Conservation (phyloP, 2,113 vertebrate species). For the Ellobius talpinus region DNA sequence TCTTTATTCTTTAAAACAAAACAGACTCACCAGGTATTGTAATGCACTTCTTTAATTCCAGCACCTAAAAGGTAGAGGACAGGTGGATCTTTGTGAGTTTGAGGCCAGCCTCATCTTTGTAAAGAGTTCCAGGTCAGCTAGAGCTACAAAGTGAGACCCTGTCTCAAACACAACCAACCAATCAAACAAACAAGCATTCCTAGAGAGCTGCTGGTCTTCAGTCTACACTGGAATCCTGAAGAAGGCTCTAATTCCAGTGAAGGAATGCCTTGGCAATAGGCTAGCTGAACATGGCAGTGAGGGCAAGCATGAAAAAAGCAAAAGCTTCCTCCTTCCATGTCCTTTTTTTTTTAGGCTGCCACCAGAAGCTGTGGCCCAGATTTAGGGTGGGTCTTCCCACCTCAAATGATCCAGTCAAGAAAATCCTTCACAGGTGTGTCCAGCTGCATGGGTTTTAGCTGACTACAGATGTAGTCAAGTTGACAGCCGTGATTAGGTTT, state of each 20-base stretch:
- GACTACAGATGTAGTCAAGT: not conserved
- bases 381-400: not conserved
- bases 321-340: not conserved
- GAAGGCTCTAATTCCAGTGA: not conserved
- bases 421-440: not conserved
- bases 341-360: too few species aligned
- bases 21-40: not conserved
- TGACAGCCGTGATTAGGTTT: not conserved
- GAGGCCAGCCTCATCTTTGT: not conserved
- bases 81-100: not conserved
- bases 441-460: not conserved
- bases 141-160: not conserved
- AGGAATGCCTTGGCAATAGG: not conserved
- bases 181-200: not conserved
- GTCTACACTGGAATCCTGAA: not conserved
- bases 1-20: not conserved
- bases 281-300: not conserved
- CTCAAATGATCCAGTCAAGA: not conserved
- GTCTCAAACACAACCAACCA: too few species aligned
- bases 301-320: not conserved
- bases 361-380: not conserved
- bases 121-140: not conserved
- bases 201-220: not conserved
- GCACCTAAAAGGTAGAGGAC: not conserved
- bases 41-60: not conserved